Percentiles rank a stretch among this genome's conserved stretches.
Evolutionary conservation across 1,140 invertebrate species (phyloP).

Genomic region (Nebria ingens): DNA sequence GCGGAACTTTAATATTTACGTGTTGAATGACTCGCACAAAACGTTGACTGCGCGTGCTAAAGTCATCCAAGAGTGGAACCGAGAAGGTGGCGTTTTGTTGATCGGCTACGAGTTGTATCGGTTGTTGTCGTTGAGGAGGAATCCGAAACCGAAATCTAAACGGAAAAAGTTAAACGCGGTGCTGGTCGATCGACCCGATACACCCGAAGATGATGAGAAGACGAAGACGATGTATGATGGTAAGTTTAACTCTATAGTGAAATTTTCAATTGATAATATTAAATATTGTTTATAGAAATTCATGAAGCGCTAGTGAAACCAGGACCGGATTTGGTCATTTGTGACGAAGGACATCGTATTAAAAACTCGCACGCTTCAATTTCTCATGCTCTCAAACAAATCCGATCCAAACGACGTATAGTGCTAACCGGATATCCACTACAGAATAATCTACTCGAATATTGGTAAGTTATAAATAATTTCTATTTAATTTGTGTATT

Average conservation of each 20-base stretch:
- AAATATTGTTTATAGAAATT: slow-evolving; percentile 52
- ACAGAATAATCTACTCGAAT: slow-evolving; percentile 94
- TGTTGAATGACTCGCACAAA: slow-evolving; percentile 92
- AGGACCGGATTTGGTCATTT: slow-evolving; percentile 89
- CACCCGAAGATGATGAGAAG: slow-evolving; percentile 60
- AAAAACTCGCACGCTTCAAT: slow-evolving; percentile 93
- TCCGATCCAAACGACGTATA: slow-evolving; percentile 78
- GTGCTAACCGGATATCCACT: slow-evolving; percentile 92
- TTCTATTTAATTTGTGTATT: too few relatives aligned
- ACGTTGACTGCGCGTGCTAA: slow-evolving; percentile 57
- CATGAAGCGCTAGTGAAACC: slow-evolving; percentile 78
- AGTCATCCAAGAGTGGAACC: slow-evolving; percentile 67
- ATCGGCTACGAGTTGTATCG: slow-evolving; percentile 97
- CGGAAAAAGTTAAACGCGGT: slow-evolving; percentile 29
- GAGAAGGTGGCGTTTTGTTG: slow-evolving; percentile 82
- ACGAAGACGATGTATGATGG: slow-evolving; percentile 76
- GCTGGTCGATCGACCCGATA: slow-evolving; percentile 21
- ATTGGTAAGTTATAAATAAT: too few relatives aligned
- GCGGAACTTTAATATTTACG: slow-evolving; percentile 76
- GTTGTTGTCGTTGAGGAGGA: slow-evolving; percentile 71
- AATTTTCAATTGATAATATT: not conserved
- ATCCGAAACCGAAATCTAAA: slow-evolving; percentile 46
- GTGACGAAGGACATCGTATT: slow-evolving; percentile 93
- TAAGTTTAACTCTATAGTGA: slow-evolving; percentile 30
- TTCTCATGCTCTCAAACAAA: slow-evolving; percentile 83